Base-by-base conservation (phyloP, 1,140 invertebrate species). In the Subanguina moxae region DNA sequence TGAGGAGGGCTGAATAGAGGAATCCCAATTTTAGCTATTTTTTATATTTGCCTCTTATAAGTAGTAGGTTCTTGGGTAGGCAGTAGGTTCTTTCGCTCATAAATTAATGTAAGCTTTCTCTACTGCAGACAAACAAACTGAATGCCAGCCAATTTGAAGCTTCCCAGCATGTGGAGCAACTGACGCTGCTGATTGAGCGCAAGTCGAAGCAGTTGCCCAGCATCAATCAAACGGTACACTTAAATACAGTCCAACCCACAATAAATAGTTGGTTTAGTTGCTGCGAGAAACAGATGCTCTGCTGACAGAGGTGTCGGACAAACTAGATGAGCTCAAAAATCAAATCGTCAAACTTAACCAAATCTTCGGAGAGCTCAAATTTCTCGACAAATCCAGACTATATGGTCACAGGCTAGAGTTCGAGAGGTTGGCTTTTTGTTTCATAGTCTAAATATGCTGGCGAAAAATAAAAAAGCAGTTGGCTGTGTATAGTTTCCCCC, bases 291-390 rank as follows among this genome's bases (percentile, higher is more conserved):
- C 56, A 7, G 68, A 70, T 38, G 43, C 62, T 21, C 56, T 70
- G n/a, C 43, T 70, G n/a, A 70, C 68, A 11, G 63, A 42, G 27
- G 25, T 70, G 9, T 70, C 68, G 1, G 68, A 70, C 25, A 65
- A 70, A 70, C 32, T 70, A 46, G 68, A 70, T 17, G 65, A 70
- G 23, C n/a, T 70, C n/a, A 65, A 30, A n/a, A 46, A 70, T 23
- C 52, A 58, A 23, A 57, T 68, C 43, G 28, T 28, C 11, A 58
- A 48, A n/a, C 58, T 58, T n/a, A 13, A 42, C 25, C 45, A 32
- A 28, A 68, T 68, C 25, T 58, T 70, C 28, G 45, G 19, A 28
- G 68, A 70, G 45, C 43, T 43, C 8, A 64, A 68, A 17, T 70
- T 70, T 32, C 32, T 70, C 17, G 68, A 70, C 30, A 38, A 17